Percentiles rank a stretch among this genome's conserved stretches.
Conservation (phyloP, 2,113 vertebrate species). For the Gopherus flavomarginatus region DNA sequence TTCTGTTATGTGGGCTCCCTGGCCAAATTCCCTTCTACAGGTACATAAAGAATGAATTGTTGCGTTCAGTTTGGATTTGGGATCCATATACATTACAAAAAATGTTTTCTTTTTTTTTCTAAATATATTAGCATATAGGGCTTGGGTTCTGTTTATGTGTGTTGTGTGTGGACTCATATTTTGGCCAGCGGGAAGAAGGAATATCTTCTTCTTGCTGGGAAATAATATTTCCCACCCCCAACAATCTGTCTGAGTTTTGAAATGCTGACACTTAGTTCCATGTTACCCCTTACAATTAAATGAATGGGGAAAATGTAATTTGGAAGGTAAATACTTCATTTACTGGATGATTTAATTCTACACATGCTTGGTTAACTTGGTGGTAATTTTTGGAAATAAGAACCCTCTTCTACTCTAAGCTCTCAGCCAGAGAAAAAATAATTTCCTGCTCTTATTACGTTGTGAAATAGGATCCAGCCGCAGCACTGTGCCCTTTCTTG, state of each 20-base stretch:
- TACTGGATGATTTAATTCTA: conserved; percentile 15
- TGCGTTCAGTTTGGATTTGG: neutral
- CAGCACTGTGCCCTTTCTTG: neutral
- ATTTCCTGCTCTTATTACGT: neutral
- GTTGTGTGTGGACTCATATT: conserved; percentile 14
- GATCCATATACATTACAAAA: too few relatives aligned
- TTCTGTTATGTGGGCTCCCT: conserved; percentile 58
- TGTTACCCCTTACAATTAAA: conserved; percentile 2
- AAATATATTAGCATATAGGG: neutral
- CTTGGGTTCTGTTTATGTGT: conserved; percentile 14
- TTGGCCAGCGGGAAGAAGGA: neutral
- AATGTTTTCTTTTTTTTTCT: too few relatives aligned
- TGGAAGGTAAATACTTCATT: conserved; percentile 27
- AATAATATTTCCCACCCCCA: conserved; percentile 37
- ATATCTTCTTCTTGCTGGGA: conserved; percentile 67
- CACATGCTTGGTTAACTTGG: neutral
- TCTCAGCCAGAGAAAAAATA: neutral
- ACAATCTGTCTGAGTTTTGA: neutral
- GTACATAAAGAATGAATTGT: conserved; percentile 32
- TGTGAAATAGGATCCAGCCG: neutral
- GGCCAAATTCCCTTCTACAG: conserved; percentile 42
- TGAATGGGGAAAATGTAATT: neutral
- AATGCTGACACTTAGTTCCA: neutral
- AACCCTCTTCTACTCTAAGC: neutral
- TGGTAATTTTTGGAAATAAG: neutral